phyloP scores from a whole-genome alignment of 1,140 invertebrate species.

The Lepeophtheirus salmonis region DNA sequence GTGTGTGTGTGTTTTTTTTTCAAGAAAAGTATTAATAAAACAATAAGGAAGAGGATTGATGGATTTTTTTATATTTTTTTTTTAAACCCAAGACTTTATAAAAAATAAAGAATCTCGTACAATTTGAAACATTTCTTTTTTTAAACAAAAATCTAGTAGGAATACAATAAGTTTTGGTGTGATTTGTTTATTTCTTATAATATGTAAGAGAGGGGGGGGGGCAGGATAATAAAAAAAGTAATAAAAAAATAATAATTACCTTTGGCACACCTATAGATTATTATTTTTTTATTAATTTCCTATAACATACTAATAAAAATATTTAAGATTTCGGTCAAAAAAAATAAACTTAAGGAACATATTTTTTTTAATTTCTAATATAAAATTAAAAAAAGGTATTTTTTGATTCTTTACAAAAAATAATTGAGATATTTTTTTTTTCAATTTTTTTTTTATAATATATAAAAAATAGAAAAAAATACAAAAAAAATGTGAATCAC shows the following conservation, averaged over 20 bases:
- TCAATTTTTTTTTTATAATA: neutral
- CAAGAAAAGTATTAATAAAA: too few species aligned
- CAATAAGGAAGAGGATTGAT: too few species aligned
- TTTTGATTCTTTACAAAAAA: neutral
- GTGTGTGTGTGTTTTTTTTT: too few species aligned
- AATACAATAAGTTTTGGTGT: neutral
- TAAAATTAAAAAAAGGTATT: neutral
- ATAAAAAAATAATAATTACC: neutral
- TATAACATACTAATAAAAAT: neutral
- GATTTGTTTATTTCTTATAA: neutral
- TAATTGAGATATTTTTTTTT: neutral
- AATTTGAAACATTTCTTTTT: too few species aligned
- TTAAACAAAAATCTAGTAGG: neutral
- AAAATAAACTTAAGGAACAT: neutral
- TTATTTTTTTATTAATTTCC: neutral
- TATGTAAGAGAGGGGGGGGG: neutral
- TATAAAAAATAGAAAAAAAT: neutral
- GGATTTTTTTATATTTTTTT: too few species aligned
- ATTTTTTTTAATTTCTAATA: neutral
- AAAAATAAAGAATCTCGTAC: too few species aligned
- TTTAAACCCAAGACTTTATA: too few species aligned
- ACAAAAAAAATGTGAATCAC: neutral
- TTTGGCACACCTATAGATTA: neutral
- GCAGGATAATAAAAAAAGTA: neutral
- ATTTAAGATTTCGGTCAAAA: neutral